These are phyloP conservation scores for Carettochelys insculpta DNA, from an alignment of 2,113 vertebrate species.

Conservation along the genomic window DNA sequence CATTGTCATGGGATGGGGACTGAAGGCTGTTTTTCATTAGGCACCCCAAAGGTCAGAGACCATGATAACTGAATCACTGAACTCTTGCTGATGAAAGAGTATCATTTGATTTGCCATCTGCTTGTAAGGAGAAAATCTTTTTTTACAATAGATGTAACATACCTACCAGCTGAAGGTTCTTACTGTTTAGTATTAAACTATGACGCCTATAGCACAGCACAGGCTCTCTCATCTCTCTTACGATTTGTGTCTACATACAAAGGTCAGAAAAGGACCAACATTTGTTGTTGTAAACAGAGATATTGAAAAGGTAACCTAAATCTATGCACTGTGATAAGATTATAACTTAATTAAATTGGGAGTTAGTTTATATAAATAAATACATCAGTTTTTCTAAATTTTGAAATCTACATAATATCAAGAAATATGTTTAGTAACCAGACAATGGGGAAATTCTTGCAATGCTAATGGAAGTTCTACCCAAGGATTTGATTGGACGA, in stretches of 20 bases:
- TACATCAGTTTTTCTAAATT: background rate
- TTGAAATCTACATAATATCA: background rate
- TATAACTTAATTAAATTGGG: background rate
- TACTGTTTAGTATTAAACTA: background rate
- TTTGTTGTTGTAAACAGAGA: background rate
- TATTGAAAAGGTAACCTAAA: background rate
- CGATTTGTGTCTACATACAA: background rate
- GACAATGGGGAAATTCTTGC: background rate
- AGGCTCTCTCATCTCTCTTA: background rate
- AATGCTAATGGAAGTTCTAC: background rate
- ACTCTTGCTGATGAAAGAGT: background rate
- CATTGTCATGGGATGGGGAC: fast-evolving
- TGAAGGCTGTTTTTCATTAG: background rate
- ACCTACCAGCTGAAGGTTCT: background rate
- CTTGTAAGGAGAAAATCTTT: background rate
- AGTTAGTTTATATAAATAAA: background rate
- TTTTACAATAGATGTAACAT: background rate
- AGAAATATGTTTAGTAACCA: background rate
- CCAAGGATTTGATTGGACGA: background rate
- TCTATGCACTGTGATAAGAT: background rate
- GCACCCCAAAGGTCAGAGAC: background rate
- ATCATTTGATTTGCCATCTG: background rate
- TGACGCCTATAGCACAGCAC: background rate
- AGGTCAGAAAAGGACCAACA: fast-evolving
- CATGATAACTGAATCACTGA: background rate